Evolutionary conservation across 2,797 vertebrate species (phyloP), one percentile per base, ranked within the genome.

Genomic region (Silurus lanzhouensis): DNA sequence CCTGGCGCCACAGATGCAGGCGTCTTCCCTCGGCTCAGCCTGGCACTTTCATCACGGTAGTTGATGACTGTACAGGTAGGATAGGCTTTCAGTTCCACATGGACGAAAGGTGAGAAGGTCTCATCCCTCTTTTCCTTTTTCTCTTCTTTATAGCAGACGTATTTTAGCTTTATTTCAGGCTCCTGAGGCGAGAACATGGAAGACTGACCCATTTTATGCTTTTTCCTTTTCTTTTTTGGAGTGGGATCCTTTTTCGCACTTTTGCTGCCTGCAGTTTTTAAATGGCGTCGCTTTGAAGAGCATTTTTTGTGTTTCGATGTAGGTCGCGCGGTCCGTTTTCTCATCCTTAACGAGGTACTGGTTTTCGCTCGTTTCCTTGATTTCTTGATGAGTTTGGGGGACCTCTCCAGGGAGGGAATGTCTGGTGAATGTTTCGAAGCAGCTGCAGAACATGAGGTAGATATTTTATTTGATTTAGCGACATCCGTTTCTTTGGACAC

Each of bases 141-240:
- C 85, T 94, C 95, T 72, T 94, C 94, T 84, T 93, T 95, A 89
- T 87, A 94, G 90, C 90, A 93, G 82, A 95, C 25, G 10, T 95
- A 96, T 90, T 84, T 94, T 14, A 96, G 70, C 84, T 92, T 95
- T 88, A 96, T 96, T 89, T 96, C 95, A 0, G 95, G 95, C 89
- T 96, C 95, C 57, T 90, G 93, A 3, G 94, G 94, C 70, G 92
- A 88, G 84, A 95, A 96, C 88, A 95, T 91, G 85, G 91, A 91
- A 2, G 88, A 82, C 0, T 86, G 76, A 52, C 63, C 85, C 77
- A 7, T 58, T 17, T 74, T 90, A 60, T 3, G 70, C 82, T 92
- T 94, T 87, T 93, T 95, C 1, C 85, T 88, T 70, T 92, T 93
- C 0, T 67, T 88, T 91, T 94, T 95, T 64, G 90, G 84, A 27